Base-by-base conservation (phyloP, 1,140 invertebrate genomes). In the Ceratosolen fusciceps region DNA sequence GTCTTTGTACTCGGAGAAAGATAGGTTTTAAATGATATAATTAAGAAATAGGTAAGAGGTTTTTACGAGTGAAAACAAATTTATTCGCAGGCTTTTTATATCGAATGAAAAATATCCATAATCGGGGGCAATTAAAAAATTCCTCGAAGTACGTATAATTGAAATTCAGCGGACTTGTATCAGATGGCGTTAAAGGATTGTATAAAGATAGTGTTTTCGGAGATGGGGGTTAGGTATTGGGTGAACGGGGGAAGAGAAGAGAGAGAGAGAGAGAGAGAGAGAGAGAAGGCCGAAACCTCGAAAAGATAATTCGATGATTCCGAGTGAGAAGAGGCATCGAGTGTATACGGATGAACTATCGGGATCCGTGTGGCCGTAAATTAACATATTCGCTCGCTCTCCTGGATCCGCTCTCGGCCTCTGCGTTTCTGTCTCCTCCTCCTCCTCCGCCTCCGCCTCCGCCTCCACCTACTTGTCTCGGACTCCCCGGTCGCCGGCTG, bases 381-480 rank as follows among this genome's bases (percentile, higher is more conserved):
- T 79, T 79, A 79, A 79, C 71, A 79, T 79, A 79, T 79, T 74
- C 56, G 70, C 47, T 74, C 56, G 70, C 47, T 37, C 75, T 54
- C 34, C 34, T 47, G 47, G 37, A 76, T n/a, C 58, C 58, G 39
- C 49, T 43, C 75, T 24, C 9, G 31, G 21, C 12, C 4, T 34
- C 58, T 75, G n/a, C n/a, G n/a, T n/a, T n/a, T n/a, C n/a, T n/a
- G n/a, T n/a, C n/a, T n/a, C n/a, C n/a, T n/a, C n/a, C n/a, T n/a
- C n/a, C n/a, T n/a, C n/a, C n/a, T n/a, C n/a, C n/a, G n/a, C n/a
- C n/a, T n/a, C n/a, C n/a, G n/a, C n/a, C n/a, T n/a, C n/a, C n/a
- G n/a, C n/a, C n/a, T n/a, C n/a, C n/a, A n/a, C n/a, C n/a, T n/a
- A n/a, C n/a, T n/a, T n/a, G n/a, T n/a, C n/a, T n/a, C n/a, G n/a